A percentile compares a stretch with the other conserved stretches of the same genome.
These are phyloP conservation scores for Dromiciops gliroides DNA, from an alignment of 2,113 vertebrate genomes.

Conservation along the genomic window DNA sequence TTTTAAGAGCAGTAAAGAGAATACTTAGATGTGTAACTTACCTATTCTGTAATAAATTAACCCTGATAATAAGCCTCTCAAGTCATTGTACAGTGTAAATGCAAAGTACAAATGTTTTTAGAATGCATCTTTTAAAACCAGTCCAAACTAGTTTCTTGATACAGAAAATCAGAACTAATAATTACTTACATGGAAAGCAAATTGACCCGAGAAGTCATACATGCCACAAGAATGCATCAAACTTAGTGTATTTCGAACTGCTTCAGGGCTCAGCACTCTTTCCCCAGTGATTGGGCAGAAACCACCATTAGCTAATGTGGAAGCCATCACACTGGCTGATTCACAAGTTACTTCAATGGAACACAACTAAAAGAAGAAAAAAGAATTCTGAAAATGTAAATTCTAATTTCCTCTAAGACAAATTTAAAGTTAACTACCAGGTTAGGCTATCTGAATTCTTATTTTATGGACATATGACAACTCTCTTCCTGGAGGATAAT, in stretches of 20 bases:
- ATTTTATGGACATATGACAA: conserved; percentile 48
- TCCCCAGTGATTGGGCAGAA: conserved; percentile 99
- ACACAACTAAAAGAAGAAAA: conserved; percentile 88
- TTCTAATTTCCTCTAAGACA: not conserved
- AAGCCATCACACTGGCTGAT: conserved; percentile 98
- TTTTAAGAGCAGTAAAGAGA: conserved; percentile 40
- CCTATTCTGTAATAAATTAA: conserved; percentile 71
- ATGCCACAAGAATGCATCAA: conserved; percentile 99
- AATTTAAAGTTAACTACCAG: conserved; percentile 6
- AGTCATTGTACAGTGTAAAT: conserved; percentile 44
- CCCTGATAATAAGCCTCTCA: conserved; percentile 55
- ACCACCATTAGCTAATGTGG: conserved; percentile 97
- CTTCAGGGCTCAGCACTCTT: conserved; percentile 95
- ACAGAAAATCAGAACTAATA: conserved; percentile 48
- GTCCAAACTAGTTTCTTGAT: conserved; percentile 34
- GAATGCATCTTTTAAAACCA: not conserved
- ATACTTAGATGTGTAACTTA: conserved; percentile 46
- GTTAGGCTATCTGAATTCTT: conserved; percentile 12
- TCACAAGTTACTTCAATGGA: conserved; percentile 99
- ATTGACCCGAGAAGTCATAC: conserved; percentile 99
- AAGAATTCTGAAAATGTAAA: conserved; percentile 25
- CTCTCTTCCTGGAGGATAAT: conserved; percentile 32
- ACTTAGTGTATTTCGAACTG: conserved; percentile 96
- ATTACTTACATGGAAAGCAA: conserved; percentile 97
- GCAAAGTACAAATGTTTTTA: conserved; percentile 58